Percentiles rank a stretch among this genome's conserved stretches.
Conservation (phyloP, 1,140 invertebrate species). For the Thaumetopoea pityocampa region DNA sequence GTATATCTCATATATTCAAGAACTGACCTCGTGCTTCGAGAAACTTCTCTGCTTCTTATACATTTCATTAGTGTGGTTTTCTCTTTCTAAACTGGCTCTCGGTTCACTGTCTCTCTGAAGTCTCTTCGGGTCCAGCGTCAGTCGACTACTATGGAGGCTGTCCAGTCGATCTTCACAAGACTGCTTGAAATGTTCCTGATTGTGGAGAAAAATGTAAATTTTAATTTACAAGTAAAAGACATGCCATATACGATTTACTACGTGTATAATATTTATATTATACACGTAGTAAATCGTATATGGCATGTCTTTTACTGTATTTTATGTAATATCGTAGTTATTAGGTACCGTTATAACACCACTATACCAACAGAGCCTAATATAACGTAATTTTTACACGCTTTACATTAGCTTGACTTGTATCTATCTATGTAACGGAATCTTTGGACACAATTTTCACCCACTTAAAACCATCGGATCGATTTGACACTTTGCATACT, state of each 20-base stretch:
- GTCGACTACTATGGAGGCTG: conserved; percentile 78
- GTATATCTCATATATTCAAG: too few species aligned
- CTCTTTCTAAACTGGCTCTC: conserved; percentile 51
- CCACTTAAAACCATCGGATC: too few species aligned
- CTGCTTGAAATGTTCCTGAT: conserved; percentile 88
- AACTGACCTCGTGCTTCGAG: conserved; percentile 51
- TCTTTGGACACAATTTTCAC: too few species aligned
- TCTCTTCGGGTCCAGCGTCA: conserved; percentile 54
- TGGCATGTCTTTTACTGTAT: too few species aligned
- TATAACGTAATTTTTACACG: too few species aligned
- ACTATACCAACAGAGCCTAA: too few species aligned
- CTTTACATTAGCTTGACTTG: too few species aligned
- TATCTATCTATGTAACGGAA: too few species aligned
- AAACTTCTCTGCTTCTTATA: conserved; percentile 54
- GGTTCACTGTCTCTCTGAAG: conserved; percentile 52
- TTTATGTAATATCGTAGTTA: too few species aligned
- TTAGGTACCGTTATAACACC: too few species aligned
- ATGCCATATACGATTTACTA: neutral
- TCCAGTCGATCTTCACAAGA: conserved; percentile 86
- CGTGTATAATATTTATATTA: neutral
- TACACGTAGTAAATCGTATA: too few species aligned
- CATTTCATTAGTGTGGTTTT: conserved; percentile 64
- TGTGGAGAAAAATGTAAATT: neutral
- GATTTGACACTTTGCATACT: too few species aligned
- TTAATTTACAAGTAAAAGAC: neutral